Evolutionary conservation across 2,888 invertebrate species (phyloP).

Genomic region (Willowsia nigromaculata): DNA sequence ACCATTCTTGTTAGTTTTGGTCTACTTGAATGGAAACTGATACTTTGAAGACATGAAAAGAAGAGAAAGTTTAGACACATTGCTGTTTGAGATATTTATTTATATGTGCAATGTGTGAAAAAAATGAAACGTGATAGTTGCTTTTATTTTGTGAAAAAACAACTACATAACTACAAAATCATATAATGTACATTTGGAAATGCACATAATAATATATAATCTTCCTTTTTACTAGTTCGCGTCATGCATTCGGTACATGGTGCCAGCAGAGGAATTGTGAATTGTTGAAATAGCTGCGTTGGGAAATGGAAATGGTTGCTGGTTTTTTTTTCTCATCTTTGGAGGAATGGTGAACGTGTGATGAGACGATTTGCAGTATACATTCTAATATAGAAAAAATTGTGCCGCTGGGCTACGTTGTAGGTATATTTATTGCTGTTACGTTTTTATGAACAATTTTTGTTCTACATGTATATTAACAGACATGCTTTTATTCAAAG

Average conservation of each 20-base stretch:
- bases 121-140: not conserved
- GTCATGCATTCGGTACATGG: too few species aligned
- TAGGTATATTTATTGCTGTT: not conserved
- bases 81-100: constrained; percentile 3
- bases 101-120: constrained; percentile 31
- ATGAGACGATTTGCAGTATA: constrained; percentile 50
- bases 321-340: not conserved
- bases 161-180: not conserved
- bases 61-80: not conserved
- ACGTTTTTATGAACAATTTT: not conserved
- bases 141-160: not conserved
- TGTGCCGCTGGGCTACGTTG: not conserved
- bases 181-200: not conserved
- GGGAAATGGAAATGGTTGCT: constrained; percentile 50
- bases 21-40: constrained; percentile 11
- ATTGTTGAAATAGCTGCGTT: constrained; percentile 42
- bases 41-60: not conserved
- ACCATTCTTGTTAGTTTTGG: not conserved
- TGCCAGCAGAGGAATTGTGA: constrained; percentile 44
- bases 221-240: not conserved
- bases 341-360: constrained; percentile 42
- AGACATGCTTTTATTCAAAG: too few species aligned
- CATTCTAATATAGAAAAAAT: constrained; percentile 44
- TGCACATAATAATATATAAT: not conserved
- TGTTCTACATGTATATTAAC: too few species aligned